Conservation (phyloP, 2,888 invertebrate genomes). For the Chirona hameri region DNA sequence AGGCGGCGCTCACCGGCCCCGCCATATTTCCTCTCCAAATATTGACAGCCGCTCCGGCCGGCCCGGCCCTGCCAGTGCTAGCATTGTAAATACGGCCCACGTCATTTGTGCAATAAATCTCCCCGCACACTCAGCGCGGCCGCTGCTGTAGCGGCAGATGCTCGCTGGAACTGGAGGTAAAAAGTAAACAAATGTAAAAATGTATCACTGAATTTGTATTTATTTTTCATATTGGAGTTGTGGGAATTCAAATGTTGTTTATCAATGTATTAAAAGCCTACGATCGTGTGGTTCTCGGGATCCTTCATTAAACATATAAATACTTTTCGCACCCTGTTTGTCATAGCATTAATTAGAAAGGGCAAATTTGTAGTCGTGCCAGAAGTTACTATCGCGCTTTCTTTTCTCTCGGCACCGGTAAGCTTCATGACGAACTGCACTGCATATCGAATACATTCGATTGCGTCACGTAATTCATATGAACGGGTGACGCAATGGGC, state of each 20-base stretch:
- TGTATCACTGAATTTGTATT: too few relatives aligned
- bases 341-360: too few relatives aligned
- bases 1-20: background rate
- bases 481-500: too few relatives aligned
- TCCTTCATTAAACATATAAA: too few relatives aligned
- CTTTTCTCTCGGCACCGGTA: too few relatives aligned
- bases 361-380: too few relatives aligned
- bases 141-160: background rate
- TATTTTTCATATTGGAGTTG: too few relatives aligned
- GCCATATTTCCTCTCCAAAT: slow-evolving; percentile 24
- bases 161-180: background rate
- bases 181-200: too few relatives aligned
- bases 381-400: too few relatives aligned
- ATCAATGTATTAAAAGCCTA: background rate
- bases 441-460: background rate
- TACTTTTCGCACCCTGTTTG: too few relatives aligned
- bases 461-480: background rate
- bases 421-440: too few relatives aligned
- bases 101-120: slow-evolving; percentile 5
- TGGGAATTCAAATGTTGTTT: background rate
- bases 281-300: too few relatives aligned
- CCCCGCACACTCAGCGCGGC: background rate
- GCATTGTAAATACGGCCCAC: background rate
- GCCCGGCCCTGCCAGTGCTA: background rate
- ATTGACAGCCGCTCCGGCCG: background rate